These are phyloP conservation scores for Euwallacea fornicatus DNA, from an alignment of 1,140 invertebrate genomes.

Conservation along the genomic window DNA sequence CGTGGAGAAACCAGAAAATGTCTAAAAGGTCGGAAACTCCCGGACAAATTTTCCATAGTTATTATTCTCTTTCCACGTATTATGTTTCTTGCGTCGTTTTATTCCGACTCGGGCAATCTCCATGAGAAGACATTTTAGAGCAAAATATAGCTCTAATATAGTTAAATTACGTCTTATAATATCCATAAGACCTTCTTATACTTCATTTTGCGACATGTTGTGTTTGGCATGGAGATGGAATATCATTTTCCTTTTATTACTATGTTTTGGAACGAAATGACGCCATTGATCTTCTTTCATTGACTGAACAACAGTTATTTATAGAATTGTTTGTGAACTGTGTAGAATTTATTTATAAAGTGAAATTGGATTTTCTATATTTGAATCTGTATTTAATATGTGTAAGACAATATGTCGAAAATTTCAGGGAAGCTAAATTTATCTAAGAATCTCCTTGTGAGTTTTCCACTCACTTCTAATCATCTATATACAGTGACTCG, in stretches of 20 bases:
- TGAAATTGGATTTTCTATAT: neutral
- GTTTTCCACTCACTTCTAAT: too few species aligned
- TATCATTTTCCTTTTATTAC: neutral
- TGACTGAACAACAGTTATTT: too few species aligned
- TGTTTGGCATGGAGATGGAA: neutral
- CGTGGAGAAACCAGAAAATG: neutral
- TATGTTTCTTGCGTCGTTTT: neutral
- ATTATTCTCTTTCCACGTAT: constrained; percentile 1
- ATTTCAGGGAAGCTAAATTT: too few species aligned
- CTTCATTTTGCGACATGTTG: neutral
- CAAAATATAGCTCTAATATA: constrained; percentile 10
- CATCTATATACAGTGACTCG: too few species aligned
- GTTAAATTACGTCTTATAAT: constrained; percentile 6
- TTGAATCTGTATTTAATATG: too few species aligned
- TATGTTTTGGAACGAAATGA: neutral
- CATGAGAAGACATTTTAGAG: constrained; percentile 2
- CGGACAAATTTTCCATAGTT: neutral
- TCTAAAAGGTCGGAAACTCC: constrained; percentile 3
- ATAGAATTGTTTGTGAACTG: too few species aligned
- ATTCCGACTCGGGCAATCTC: neutral
- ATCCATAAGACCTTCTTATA: neutral
- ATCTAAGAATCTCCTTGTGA: too few species aligned
- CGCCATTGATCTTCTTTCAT: neutral
- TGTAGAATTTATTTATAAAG: neutral
- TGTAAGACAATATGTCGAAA: too few species aligned